Percentiles rank a stretch among this genome's conserved stretches.
These are phyloP conservation scores for Oryzias melastigma DNA, from an alignment of 2,113 vertebrate species.

Conservation along the genomic window DNA sequence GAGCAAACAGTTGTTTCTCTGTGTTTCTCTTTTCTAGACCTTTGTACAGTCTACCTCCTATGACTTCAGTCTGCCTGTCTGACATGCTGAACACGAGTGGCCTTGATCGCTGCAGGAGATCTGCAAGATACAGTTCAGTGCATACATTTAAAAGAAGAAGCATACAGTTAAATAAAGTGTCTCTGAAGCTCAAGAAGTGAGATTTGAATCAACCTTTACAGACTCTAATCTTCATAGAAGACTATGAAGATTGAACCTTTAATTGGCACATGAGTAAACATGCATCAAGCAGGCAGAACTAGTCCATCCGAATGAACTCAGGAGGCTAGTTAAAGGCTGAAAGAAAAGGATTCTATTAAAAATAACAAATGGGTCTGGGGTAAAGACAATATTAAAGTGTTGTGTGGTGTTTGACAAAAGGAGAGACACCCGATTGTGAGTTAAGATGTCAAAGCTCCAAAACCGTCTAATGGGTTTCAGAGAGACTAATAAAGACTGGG, in stretches of 20 bases:
- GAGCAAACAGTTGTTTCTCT: no score
- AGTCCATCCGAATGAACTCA: not conserved
- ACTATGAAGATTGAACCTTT: not conserved
- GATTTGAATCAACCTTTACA: not conserved
- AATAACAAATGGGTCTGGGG: constrained; percentile 26
- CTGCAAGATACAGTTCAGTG: no score
- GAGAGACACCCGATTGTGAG: constrained; percentile 25
- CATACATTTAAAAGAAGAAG: no score
- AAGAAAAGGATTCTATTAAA: constrained; percentile 41
- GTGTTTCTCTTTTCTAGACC: no score
- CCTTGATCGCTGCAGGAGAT: no score
- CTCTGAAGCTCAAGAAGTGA: no score
- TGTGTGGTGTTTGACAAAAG: constrained; percentile 39
- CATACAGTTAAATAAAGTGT: no score
- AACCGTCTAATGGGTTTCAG: constrained; percentile 27
- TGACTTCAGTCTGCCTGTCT: no score
- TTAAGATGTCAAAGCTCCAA: constrained; percentile 44
- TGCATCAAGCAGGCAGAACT: not conserved
- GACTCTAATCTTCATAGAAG: no score
- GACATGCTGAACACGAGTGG: no score
- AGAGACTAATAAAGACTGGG: constrained; percentile 14
- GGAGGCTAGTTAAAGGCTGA: constrained; percentile 27
- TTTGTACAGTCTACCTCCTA: no score
- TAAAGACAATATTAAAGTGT: constrained; percentile 23
- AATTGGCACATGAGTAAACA: not conserved